Evolutionary conservation across 2,888 invertebrate genomes (phyloP).

Genomic region (Digitonthophagus gazella): DNA sequence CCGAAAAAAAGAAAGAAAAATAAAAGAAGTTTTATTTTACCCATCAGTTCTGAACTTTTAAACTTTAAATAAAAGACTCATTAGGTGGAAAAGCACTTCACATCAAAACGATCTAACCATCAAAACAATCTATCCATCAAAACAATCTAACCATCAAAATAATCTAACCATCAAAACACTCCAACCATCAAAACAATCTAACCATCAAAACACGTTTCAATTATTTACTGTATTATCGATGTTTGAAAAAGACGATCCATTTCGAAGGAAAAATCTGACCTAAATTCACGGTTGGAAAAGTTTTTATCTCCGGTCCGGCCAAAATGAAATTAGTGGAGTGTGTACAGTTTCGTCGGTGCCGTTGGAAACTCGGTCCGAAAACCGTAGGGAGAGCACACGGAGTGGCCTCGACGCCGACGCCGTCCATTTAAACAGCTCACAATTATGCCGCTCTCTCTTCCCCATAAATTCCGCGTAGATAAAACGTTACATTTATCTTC

Average conservation of each 20-base stretch:
- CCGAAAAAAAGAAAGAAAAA: too few relatives aligned
- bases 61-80: neutral
- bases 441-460: conserved; percentile 47
- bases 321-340: neutral
- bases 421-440: conserved; percentile 48
- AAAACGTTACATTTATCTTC: conserved; percentile 52
- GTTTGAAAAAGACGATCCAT: too few relatives aligned
- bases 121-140: too few relatives aligned
- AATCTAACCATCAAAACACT: too few relatives aligned
- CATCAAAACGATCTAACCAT: too few relatives aligned
- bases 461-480: conserved; percentile 50
- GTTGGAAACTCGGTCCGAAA: neutral
- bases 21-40: neutral
- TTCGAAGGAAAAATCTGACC: neutral
- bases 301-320: neutral
- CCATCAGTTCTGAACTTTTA: neutral
- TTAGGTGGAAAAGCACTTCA: neutral
- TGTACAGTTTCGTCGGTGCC: neutral
- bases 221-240: too few relatives aligned
- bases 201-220: too few relatives aligned
- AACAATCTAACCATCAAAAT: too few relatives aligned
- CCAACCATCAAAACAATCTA: too few relatives aligned
- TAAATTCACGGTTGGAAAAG: neutral
- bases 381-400: neutral
- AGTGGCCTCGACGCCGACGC: conserved; percentile 32